Evolutionary conservation across 1,140 invertebrate genomes (phyloP), one percentile per base, ranked within the genome.

Genomic region (Chionoecetes opilio): DNA sequence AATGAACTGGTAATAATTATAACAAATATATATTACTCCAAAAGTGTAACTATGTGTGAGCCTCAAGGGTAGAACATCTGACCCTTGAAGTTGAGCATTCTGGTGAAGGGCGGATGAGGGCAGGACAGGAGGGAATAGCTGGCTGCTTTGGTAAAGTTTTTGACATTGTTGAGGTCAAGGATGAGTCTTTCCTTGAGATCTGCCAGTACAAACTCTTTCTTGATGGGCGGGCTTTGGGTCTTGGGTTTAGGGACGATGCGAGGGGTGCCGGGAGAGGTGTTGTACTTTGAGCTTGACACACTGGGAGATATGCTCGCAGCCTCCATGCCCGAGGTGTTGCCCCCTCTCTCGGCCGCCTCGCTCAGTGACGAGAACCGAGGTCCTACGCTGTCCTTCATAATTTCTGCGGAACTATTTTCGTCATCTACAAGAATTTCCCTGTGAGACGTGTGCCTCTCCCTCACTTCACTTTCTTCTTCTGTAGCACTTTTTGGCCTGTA

Each of bases 261-360:
- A 91, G 82, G 84, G 38, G 82, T 87, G 46, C 86, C 84, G 2
- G 93, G 82, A 11, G 37, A 82, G 21, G 85, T 90, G 11, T 63
- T 86, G 53, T 95, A 96, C 35, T 96, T 96, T 0, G 96, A 96
- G 82, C 96, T 96, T 0, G 96, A 96, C 9, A 96, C 96, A 91
- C 96, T 96, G 46, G 96, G 92, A n/a, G 93, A 75, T 14, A 95
- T 92, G 41, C 91, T 93, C 31, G 95, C 37, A 17, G 63, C 93
- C 85, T 96, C 96, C 93, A 93, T 92, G 9, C 92, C 95, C 21
- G 96, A 94, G 37, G 82, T 95, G 8, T 94, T 94, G 3, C 93
- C 92, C 29, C 95, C 95, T 84, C 93, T 94, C 86, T 96, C 95
- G 0, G 41, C 94, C 75, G 75, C 86, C 63, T 96, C 90, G 31